These are phyloP conservation scores for Drosophila elegans DNA, from an alignment of 1,140 invertebrate genomes.

Conservation along the genomic window DNA sequence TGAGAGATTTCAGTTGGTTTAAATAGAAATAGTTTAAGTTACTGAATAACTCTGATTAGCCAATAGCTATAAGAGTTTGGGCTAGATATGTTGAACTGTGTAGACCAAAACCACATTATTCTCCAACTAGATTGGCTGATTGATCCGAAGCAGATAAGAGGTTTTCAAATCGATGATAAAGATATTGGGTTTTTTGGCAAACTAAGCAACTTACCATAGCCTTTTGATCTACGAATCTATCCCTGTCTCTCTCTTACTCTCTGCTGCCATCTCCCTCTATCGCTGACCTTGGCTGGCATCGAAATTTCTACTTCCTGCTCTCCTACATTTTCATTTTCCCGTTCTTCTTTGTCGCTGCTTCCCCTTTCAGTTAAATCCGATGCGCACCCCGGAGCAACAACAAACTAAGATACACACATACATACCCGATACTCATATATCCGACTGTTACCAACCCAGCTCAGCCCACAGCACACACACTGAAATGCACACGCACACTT, in stretches of 20 bases:
- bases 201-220: not conserved
- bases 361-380: conserved; percentile 49
- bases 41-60: too few relatives aligned
- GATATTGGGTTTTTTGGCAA: not conserved
- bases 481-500: conserved; percentile 1
- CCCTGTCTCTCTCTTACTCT: not conserved
- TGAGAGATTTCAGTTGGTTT: too few relatives aligned
- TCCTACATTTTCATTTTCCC: conserved; percentile 6
- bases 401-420: not conserved
- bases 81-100: too few relatives aligned
- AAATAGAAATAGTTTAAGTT: too few relatives aligned
- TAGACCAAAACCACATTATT: not conserved
- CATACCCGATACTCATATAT: conserved; percentile 19
- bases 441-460: conserved; percentile 64
- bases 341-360: conserved; percentile 25
- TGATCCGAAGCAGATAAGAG: too few relatives aligned
- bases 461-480: conserved; percentile 32
- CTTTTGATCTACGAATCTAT: conserved; percentile 1
- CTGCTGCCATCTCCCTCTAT: not conserved
- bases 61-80: too few relatives aligned
- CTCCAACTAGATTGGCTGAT: not conserved
- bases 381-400: conserved; percentile 54
- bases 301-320: conserved; percentile 4
- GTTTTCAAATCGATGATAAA: not conserved
- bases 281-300: conserved; percentile 9